phyloP scores from a whole-genome alignment of 2,113 vertebrate species.

The Xenopus tropicalis region UCB_Xtro_10.0 CM004451.2:57182001-57182500 shows the following conservation, averaged over 20 bases:
- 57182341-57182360: not conserved
- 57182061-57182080: slow-evolving; percentile 17
- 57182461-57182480: not conserved
- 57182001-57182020: no score
- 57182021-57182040: slow-evolving; percentile 16
- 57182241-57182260: slow-evolving; percentile 44
- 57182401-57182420: not conserved
- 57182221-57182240: slow-evolving; percentile 37
- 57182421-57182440: slow-evolving; percentile 9
- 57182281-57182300: slow-evolving; percentile 34
- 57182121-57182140: slow-evolving; percentile 41
- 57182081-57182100: not conserved
- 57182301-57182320: slow-evolving; percentile 5
- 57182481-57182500: no score
- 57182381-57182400: not conserved
- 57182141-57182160: slow-evolving; percentile 3
- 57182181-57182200: slow-evolving; percentile 31
- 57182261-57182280: slow-evolving; percentile 27
- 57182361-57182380: slow-evolving; percentile 22
- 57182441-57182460: not conserved
- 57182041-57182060: slow-evolving; percentile 37
- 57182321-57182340: slow-evolving; percentile 28
- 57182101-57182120: slow-evolving; percentile 29
- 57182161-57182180: slow-evolving; percentile 17
- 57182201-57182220: slow-evolving; percentile 24